These are phyloP conservation scores for Trichomalopsis sarcophagae DNA, from an alignment of 1,140 invertebrate genomes.

Conservation along the genomic window DNA sequence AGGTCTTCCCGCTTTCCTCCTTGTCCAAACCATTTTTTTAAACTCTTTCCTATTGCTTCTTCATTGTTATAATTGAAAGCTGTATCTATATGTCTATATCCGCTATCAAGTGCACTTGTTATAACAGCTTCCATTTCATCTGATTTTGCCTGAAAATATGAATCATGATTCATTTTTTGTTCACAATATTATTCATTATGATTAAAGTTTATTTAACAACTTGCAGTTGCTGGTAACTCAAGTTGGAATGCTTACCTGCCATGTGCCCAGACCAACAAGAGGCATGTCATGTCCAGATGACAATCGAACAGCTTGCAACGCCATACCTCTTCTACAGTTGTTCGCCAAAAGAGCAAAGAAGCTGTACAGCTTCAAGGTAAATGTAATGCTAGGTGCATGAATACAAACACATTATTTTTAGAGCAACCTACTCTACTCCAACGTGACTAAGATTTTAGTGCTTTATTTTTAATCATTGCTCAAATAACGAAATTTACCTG, in stretches of 20 bases:
- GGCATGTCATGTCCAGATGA: slow-evolving; percentile 79
- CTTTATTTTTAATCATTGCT: slow-evolving; percentile 41
- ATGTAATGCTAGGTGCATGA: slow-evolving; percentile 54
- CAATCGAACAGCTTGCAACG: slow-evolving; percentile 61
- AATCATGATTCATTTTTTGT: background rate
- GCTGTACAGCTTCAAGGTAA: slow-evolving; percentile 53
- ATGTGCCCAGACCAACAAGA: slow-evolving; percentile 85
- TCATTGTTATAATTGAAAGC: slow-evolving; percentile 90
- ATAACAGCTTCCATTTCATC: slow-evolving; percentile 83
- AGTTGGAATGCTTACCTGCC: slow-evolving; percentile 78
- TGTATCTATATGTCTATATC: slow-evolving; percentile 89
- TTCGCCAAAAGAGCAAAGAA: slow-evolving; percentile 33
- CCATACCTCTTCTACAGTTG: slow-evolving; percentile 52
- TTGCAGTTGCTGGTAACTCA: slow-evolving; percentile 22
- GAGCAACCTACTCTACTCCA: slow-evolving; percentile 40
- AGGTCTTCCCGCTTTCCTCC: slow-evolving; percentile 85
- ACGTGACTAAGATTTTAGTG: background rate
- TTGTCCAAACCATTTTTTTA: slow-evolving; percentile 83
- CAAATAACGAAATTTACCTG: slow-evolving; percentile 22
- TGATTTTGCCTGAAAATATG: slow-evolving; percentile 77
- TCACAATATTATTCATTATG: background rate
- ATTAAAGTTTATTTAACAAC: slow-evolving; percentile 41
- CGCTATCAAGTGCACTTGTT: slow-evolving; percentile 78
- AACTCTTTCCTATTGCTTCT: slow-evolving; percentile 83
- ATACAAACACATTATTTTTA: slow-evolving; percentile 52